Conservation (phyloP, 2,888 invertebrate species). For the Agrotis ipsilon region DNA sequence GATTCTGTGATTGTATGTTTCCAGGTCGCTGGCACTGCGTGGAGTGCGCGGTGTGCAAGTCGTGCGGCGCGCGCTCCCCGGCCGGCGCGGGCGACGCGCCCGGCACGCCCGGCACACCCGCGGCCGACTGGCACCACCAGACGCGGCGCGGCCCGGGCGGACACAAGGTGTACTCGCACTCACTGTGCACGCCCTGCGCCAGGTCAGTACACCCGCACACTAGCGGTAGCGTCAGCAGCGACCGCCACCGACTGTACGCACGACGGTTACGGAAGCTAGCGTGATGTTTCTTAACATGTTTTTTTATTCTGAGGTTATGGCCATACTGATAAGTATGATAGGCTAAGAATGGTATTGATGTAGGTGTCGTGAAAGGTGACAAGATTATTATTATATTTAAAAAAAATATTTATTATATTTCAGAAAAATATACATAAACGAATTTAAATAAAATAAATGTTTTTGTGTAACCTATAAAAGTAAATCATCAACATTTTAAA, state of each 20-base stretch:
- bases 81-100: conserved; percentile 73
- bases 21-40: conserved; percentile 96
- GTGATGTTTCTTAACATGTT: background rate
- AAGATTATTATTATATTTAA: too few species aligned
- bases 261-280: background rate
- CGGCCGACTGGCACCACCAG: conserved; percentile 88
- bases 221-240: background rate
- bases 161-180: conserved; percentile 90
- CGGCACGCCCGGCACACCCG: conserved; percentile 47
- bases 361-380: background rate
- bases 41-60: conserved; percentile 94
- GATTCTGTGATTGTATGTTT: background rate
- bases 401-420: too few species aligned
- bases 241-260: background rate
- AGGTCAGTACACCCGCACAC: conserved; percentile 86
- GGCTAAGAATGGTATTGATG: background rate
- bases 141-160: conserved; percentile 87
- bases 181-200: conserved; percentile 93
- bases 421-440: too few species aligned
- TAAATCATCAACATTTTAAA: background rate
- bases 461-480: conserved; percentile 3
- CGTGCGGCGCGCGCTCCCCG: conserved; percentile 91
- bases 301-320: background rate
- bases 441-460: background rate
- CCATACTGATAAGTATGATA: conserved; percentile 33